These are phyloP conservation scores for Trichechus manatus DNA, from an alignment of 2,113 vertebrate genomes.

Conservation along the genomic window DNA sequence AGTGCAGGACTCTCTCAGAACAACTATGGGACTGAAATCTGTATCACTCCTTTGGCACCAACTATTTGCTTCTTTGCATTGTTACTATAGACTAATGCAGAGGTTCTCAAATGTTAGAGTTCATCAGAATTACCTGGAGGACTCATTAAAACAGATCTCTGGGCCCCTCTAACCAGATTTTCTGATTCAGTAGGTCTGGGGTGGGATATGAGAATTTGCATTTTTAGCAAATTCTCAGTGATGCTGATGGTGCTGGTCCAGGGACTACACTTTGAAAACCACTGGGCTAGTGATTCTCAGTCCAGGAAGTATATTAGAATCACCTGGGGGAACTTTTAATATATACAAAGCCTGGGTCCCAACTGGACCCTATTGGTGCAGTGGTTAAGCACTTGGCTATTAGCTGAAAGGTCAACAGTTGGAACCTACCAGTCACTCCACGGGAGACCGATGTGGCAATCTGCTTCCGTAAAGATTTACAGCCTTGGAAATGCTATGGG, in stretches of 20 bases:
- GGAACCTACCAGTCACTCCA: neutral
- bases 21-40: neutral
- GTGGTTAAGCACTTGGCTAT: neutral
- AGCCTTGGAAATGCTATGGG: neutral
- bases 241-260: neutral
- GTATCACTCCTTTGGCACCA: neutral
- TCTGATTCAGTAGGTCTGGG: neutral
- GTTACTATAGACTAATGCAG: neutral
- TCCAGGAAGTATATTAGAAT: neutral
- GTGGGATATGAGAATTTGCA: neutral
- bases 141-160: constrained; percentile 7
- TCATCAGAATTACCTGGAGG: constrained; percentile 43
- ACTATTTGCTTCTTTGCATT: neutral
- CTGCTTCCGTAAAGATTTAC: neutral
- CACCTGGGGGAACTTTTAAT: neutral
- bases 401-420: neutral
- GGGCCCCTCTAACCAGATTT: neutral
- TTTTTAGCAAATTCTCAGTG: constrained; percentile 9
- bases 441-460: neutral
- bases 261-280: neutral
- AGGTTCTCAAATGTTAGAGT: neutral
- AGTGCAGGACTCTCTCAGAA: neutral
- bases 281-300: neutral
- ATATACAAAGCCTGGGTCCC: neutral
- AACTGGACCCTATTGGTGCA: neutral